Evolutionary conservation across 1,140 invertebrate genomes (phyloP).

Genomic region (Heliconius melpomene): DNA sequence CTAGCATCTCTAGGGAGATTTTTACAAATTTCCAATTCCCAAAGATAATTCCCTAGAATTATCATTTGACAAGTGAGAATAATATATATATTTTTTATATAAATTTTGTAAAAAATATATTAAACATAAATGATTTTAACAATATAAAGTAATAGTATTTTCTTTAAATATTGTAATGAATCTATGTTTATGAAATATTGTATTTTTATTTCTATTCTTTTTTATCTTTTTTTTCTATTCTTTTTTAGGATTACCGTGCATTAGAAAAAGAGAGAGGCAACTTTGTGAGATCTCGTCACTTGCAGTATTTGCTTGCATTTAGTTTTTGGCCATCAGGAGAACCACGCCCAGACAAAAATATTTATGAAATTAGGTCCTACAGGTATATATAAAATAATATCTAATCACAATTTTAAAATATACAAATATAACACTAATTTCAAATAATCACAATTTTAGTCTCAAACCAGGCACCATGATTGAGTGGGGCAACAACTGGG

Average conservation of each 20-base stretch:
- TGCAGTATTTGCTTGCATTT: slow-evolving; percentile 95
- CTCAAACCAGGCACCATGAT: slow-evolving; percentile 98
- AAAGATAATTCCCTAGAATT: too few relatives aligned
- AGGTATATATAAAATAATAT: slow-evolving; percentile 52
- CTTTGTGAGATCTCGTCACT: slow-evolving; percentile 92
- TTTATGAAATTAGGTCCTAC: slow-evolving; percentile 97
- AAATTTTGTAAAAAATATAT: too few relatives aligned
- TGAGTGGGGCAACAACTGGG: slow-evolving; percentile 99
- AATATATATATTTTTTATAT: too few relatives aligned
- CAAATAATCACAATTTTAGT: slow-evolving; percentile 66
- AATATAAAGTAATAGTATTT: too few relatives aligned
- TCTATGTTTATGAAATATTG: too few relatives aligned
- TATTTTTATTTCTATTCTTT: too few relatives aligned
- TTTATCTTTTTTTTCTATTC: too few relatives aligned
- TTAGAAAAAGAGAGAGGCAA: slow-evolving; percentile 91
- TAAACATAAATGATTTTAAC: too few relatives aligned
- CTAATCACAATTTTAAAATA: not conserved
- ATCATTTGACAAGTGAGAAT: too few relatives aligned
- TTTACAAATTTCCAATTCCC: too few relatives aligned
- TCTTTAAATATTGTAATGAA: too few relatives aligned
- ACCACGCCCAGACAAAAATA: slow-evolving; percentile 87
- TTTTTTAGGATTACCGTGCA: slow-evolving; percentile 86
- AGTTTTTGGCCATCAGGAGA: slow-evolving; percentile 93
- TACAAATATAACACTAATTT: not conserved
- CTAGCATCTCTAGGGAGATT: too few relatives aligned